Evolutionary conservation across 2,113 vertebrate species (phyloP), one percentile per base, ranked within the genome.

Genomic region (Scartelaos histophorus): DNA sequence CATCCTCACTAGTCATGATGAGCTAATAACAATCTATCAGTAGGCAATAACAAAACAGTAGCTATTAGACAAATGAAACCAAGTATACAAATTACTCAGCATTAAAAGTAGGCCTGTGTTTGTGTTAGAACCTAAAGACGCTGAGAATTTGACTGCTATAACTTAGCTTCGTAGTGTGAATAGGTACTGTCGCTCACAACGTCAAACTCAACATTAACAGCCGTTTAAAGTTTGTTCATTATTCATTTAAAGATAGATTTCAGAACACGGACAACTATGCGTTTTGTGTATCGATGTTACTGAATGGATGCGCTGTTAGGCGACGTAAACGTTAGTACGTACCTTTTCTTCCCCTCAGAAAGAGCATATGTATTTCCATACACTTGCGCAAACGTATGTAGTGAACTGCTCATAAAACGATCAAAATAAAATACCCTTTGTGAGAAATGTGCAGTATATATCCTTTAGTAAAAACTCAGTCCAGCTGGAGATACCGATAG

Each of bases 1-100:
- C 95, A 0, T 97, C 96, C 24, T 97, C 96, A 49, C 87, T 90
- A 69, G 82, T 80, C 95, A 92, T 96, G 24, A 75, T 86, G 0
- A 67, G 3, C 75, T n/a, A 60, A 12, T 17, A 11, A 65, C 29
- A 2, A 70, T n/a, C 57, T 47, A 11, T 21, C 45, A 67, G 56
- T 22, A 21, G 67, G 67, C 47, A 5, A 51, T 51, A 47, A 13
- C 51, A 7, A 62, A 43, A 66, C 24, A 16, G 58, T 61, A 17
- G 34, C 25, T 61, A 58, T 24, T 24, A 4, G 13, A 56, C 54
- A 12, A 15, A 25, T 58, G 5, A 24, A 58, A 25, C 1, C 49
- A 51, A 9, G 7, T 1, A 58, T 4, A 12, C 21, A 58, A 24
- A 15, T 54, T 22, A 9, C 61, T 21, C 34, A 21, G 13, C 7